Evolutionary conservation across 2,797 vertebrate genomes (phyloP), one percentile per base, ranked within the genome.

Genomic region (Eurystomus glaucurus): DNA sequence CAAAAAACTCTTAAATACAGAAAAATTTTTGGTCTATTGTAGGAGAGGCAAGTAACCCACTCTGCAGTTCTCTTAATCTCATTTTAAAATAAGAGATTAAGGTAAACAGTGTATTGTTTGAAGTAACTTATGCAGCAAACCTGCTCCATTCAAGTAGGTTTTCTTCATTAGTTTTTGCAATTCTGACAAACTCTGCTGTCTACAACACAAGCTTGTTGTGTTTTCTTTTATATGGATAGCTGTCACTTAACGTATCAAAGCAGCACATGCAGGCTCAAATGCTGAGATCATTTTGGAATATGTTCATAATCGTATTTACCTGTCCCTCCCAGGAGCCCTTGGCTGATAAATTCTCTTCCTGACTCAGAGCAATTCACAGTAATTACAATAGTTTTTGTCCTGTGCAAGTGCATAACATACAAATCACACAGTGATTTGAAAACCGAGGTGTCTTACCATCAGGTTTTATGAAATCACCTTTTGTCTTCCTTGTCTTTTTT

Each of bases 391-490:
- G 6, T 6, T 83, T 90, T 74, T 93, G 23, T 80, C 45, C 57
- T 33, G 4, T 61, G 17, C 19, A 82, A 66, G 31, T 23, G 10
- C 22, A 6, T 43, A 37, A 60, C 26, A 31, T 28, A 68, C 14
- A 76, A 89, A 57, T 92, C 31, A 81, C 1, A 0, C 11, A 65
- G 6, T 43, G 50, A 80, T 81, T 62, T 52, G 28, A 87, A 94
- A 95, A 85, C 26, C 76, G 33, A 75, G 68, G 85, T 90, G 41
- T 92, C 75, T 64, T 93, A 51, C 91, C 83, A 97, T 85, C 35
- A 93, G 58, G 58, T 85, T 95, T 85, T 84, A 93, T 85, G 60
- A 97, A 37, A 91, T 86, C 48, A 84, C 17, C 12, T 93, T 97
- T 96, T 78, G 61, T 88, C 29, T 65, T 70, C 35, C 41, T 76